Evolutionary conservation across 2,113 vertebrate species (phyloP).

Genomic region (Phylloscopus whistleri): DNA sequence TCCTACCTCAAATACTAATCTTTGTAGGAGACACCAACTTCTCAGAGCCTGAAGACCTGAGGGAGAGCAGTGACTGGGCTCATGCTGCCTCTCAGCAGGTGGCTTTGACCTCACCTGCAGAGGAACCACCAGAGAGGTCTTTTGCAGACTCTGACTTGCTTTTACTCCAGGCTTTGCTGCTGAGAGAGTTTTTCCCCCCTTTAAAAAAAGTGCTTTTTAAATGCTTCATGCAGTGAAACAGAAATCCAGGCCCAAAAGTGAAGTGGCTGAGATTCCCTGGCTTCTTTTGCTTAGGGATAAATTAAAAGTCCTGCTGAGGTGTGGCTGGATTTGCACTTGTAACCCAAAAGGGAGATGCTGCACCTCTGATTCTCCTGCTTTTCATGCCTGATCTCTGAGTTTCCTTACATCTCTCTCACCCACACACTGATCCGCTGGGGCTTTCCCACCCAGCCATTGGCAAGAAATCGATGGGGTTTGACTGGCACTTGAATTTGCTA

Average conservation of each 20-base stretch:
- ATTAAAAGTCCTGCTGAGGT: background rate
- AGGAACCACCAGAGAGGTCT: background rate
- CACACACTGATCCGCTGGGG: background rate
- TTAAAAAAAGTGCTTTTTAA: background rate
- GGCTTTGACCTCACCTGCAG: background rate
- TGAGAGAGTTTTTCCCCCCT: background rate
- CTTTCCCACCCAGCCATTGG: background rate
- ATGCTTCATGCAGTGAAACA: background rate
- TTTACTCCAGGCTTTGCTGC: background rate
- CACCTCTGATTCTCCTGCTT: accelerated
- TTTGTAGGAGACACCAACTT: background rate
- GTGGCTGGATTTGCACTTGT: background rate
- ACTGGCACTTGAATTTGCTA: background rate
- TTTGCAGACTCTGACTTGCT: background rate
- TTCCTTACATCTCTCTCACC: background rate
- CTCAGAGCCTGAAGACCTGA: background rate
- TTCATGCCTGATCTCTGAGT: background rate
- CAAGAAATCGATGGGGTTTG: background rate
- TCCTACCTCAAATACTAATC: background rate
- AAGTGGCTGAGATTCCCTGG: background rate
- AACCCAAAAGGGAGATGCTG: background rate
- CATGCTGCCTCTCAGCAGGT: background rate
- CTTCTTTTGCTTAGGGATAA: background rate
- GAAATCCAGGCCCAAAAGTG: background rate
- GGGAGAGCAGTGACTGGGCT: background rate